Base-by-base conservation (phyloP, 2,113 vertebrate species). In the Pipa parva region DNA sequence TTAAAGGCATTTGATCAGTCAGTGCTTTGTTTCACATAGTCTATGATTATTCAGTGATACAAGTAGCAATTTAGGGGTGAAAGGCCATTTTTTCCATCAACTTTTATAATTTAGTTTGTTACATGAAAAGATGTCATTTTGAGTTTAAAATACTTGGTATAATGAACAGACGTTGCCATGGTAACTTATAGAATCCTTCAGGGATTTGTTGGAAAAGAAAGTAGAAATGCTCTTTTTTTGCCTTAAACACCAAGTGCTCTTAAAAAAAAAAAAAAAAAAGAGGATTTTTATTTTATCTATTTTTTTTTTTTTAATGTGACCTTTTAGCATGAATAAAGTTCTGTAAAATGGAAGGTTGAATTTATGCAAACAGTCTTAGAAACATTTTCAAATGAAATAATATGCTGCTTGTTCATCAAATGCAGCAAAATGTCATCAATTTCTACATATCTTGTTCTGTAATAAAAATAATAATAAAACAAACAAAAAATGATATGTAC, bases 81-180 rank as follows among this genome's bases (percentile, higher is more conserved):
- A 59, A 73, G 60, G 46, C 27, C 70, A 74, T 63, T 2, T 1
- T 59, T 33, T 55, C 10, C 55, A 74, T 76, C 60, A 64, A 29
- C 56, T 22, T 68, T 71, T 71, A 48, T 4, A 57, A 52, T 75
- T 9, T 46, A 63, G 27, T 72, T 80, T 78, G 51, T 22, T 57
- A 10, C 33, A 68, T 13, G 13, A 42, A 66, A 73, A 9, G 71
- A 25, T 18, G 56, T 37, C 69, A 73, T 31, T 62, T 75, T 70
- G 71, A 26, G 68, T 60, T 24, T 28, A 60, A 77, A 68, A 54
- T 25, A 74, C 13, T 77, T 22, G 27, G 55, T 17, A 15, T 60
- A 50, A 74, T 55, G 49, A 60, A 58, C 31, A 39, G 10, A 61
- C 45, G 7, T 17, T 69, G 71, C 37, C 65, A 60, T 60, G 48